Evolutionary conservation across 1,140 invertebrate species (phyloP).

Genomic region (Patella vulgata): DNA sequence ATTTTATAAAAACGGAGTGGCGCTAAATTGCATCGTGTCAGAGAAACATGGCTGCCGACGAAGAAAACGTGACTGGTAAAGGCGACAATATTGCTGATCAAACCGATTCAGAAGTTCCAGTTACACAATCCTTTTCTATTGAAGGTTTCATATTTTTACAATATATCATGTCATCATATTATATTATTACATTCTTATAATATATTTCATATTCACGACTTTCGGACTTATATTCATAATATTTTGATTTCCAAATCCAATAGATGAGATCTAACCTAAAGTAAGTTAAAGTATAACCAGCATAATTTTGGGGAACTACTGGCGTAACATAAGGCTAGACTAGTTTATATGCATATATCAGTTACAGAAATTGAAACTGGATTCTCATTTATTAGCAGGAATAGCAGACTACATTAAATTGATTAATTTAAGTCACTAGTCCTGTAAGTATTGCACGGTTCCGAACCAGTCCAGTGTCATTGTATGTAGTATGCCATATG

Average conservation of each 20-base stretch:
- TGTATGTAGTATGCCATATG: no score
- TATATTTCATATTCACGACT: background rate
- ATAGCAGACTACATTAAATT: no score
- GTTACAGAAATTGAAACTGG: background rate
- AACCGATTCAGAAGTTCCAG: constrained; percentile 24
- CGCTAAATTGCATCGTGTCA: no score
- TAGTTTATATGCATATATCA: background rate
- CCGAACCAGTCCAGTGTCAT: no score
- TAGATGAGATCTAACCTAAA: background rate
- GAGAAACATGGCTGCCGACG: constrained; percentile 50
- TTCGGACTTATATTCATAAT: background rate
- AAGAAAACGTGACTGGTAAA: constrained; percentile 54
- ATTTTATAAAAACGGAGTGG: no score
- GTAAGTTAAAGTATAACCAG: background rate
- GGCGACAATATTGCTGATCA: constrained; percentile 35
- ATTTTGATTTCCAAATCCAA: background rate
- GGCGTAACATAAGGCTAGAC: background rate
- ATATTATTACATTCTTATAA: background rate
- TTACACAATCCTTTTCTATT: constrained; percentile 42
- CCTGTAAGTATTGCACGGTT: no score
- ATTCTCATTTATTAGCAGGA: no score
- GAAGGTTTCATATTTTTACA: constrained; percentile 42
- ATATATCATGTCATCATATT: background rate
- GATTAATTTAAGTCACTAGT: no score
- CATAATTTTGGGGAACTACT: background rate